Percentiles rank a stretch among this genome's conserved stretches.
Evolutionary conservation across 2,113 vertebrate genomes (phyloP).

Genomic region (Caretta caretta): DNA sequence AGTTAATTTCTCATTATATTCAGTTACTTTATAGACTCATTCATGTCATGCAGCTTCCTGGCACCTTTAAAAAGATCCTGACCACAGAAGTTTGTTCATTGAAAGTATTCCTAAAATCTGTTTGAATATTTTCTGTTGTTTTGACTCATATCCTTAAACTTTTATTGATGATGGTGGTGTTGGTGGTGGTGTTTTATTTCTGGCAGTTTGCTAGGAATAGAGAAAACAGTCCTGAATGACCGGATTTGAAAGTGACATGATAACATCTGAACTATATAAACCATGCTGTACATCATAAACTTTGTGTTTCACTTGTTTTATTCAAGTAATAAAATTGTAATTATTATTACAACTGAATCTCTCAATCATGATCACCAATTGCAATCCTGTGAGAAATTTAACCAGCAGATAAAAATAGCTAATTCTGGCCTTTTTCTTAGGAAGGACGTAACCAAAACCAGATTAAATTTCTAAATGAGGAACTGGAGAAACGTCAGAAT

Average conservation of each 20-base stretch:
- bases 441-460: constrained; percentile 85
- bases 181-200: not conserved
- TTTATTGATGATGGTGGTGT: not conserved
- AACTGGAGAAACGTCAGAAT: constrained; percentile 82
- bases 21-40: not conserved
- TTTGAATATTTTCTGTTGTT: not conserved
- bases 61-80: not conserved
- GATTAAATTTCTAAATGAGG: constrained; percentile 82
- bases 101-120: not conserved
- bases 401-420: not conserved
- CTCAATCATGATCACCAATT: not conserved
- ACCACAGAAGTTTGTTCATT: not conserved
- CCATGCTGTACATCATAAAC: not conserved
- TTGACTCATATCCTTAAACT: not conserved
- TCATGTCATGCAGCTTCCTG: not conserved
- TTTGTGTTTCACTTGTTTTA: not conserved
- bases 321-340: not conserved
- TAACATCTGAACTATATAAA: not conserved
- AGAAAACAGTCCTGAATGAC: not conserved
- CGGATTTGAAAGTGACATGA: not conserved
- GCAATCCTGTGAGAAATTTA: not conserved
- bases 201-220: not conserved
- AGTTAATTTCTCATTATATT: not conserved
- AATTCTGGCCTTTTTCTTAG: constrained; percentile 71
- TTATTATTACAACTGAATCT: not conserved